Base-by-base conservation (phyloP, 1,140 invertebrate genomes). In the Steinernema khuongi region DNA sequence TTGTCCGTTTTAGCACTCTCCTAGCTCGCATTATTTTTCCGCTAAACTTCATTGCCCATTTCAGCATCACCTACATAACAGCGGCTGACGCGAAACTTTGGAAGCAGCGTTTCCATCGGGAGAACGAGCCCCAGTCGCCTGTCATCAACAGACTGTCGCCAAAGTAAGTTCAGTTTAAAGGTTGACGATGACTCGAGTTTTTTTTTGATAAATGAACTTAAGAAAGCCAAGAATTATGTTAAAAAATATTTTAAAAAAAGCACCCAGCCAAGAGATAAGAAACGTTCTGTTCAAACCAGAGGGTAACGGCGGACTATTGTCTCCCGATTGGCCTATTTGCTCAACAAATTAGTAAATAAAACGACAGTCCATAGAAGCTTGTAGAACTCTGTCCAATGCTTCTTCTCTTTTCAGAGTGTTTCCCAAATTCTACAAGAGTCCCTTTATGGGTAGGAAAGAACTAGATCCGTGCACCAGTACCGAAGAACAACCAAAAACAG, bases 41-140 rank as follows among this genome's bases (percentile, higher is more conserved):
- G n/a, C 19, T 30, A 17, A 22, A 28, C 73, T 60, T 75, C 41
- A 72, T 71, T 71, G 77, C 72, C 72, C 41, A 67, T 86, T 86
- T 28, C 80, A 89, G 89, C 80, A 85, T 90, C 67, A 85, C 86
- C 7, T 90, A 89, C 80, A 88, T 90, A 75, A 86, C 88, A 33
- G 85, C 83, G 31, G 80, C 85, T 67, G 89, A 90, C 85, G 89
- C 88, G 77, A 86, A 41, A 70, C 80, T 44, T 72, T 87, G 67
- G 84, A 87, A 75, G 78, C 82, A 84, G 67, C 76, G 81, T 33
- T 79, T 84, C 69, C 81, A 81, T 44, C 76, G 79, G 31, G 80
- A 73, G 50, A 32, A 77, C 43, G 77, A 85, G 78, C 73, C 81
- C 77, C 67, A 50, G 19, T 76, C 79, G 30, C 82, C 81, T 11